Conservation (phyloP, 2,113 vertebrate species). For the Macaca nemestrina region DNA sequence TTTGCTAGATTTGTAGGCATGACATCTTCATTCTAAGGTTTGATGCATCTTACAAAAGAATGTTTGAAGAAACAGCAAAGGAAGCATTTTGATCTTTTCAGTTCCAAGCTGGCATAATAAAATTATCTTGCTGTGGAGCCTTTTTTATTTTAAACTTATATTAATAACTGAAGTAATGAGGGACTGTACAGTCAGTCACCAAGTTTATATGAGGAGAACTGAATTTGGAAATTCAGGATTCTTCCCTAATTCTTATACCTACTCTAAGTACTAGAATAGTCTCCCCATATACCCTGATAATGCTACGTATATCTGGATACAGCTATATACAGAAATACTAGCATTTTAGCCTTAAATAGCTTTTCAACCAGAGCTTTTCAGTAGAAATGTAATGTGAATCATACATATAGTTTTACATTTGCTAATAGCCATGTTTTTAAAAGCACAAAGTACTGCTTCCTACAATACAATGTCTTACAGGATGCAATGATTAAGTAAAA, state of each 20-base stretch:
- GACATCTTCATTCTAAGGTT: not conserved
- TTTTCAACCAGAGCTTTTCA: not conserved
- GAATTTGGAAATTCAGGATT: constrained; percentile 43
- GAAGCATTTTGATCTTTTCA: constrained; percentile 42
- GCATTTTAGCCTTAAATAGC: not conserved
- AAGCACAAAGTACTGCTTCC: not conserved
- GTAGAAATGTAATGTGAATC: not conserved
- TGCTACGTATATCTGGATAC: not conserved
- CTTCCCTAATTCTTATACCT: not conserved
- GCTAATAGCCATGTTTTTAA: not conserved
- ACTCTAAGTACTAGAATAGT: not conserved
- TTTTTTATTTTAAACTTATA: constrained; percentile 36
- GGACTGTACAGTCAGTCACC: not conserved
- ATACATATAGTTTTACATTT: constrained; percentile 28
- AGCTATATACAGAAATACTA: not conserved
- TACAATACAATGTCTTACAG: not conserved
- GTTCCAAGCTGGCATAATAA: constrained; percentile 27
- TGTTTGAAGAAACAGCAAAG: constrained; percentile 15
- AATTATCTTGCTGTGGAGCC: constrained; percentile 8
- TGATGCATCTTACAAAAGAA: constrained; percentile 31
- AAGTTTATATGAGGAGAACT: constrained; percentile 9
- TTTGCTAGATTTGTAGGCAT: not conserved
- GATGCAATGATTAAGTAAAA: not conserved
- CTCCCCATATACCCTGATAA: not conserved
- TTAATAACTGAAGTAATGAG: constrained; percentile 25